These are phyloP conservation scores for Hirtodrosophila duncani DNA, from an alignment of 2,888 invertebrate genomes.

Conservation along the genomic window DNA sequence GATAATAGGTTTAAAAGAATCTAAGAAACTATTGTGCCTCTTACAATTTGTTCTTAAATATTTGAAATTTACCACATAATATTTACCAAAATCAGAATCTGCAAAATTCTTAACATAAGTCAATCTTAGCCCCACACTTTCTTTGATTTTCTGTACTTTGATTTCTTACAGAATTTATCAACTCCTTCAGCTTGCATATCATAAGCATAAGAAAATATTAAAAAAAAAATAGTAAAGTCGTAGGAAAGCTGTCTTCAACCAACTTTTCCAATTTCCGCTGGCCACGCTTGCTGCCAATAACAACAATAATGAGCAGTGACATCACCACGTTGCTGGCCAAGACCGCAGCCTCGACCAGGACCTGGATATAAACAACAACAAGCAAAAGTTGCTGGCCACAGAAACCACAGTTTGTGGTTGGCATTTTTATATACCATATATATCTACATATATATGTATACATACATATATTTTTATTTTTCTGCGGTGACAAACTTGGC, in stretches of 20 bases:
- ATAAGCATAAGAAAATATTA: no score
- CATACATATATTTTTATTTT: conserved; percentile 24
- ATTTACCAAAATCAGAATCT: no score
- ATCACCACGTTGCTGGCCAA: conserved; percentile 32
- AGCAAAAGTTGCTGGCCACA: conserved; percentile 28
- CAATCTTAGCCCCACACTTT: no score
- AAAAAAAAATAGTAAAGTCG: no score
- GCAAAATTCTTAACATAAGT: no score
- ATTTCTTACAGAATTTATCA: no score
- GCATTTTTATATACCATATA: conserved; percentile 37
- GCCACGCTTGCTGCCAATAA: conserved; percentile 35
- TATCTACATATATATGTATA: conserved; percentile 40
- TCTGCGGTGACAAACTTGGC: conserved; percentile 65
- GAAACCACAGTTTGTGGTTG: conserved; percentile 54
- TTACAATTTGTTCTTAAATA: no score
- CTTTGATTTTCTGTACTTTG: no score
- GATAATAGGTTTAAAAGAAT: no score
- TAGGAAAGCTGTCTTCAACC: no score
- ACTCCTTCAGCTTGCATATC: not conserved
- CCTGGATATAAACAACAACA: conserved; percentile 7
- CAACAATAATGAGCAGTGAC: conserved; percentile 52
- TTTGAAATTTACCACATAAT: no score
- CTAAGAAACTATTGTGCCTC: no score
- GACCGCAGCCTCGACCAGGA: conserved; percentile 15
- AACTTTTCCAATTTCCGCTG: conserved; percentile 67